phyloP scores from a whole-genome alignment of 2,797 vertebrate species.

The Pachyuromys duprasi region DNA sequence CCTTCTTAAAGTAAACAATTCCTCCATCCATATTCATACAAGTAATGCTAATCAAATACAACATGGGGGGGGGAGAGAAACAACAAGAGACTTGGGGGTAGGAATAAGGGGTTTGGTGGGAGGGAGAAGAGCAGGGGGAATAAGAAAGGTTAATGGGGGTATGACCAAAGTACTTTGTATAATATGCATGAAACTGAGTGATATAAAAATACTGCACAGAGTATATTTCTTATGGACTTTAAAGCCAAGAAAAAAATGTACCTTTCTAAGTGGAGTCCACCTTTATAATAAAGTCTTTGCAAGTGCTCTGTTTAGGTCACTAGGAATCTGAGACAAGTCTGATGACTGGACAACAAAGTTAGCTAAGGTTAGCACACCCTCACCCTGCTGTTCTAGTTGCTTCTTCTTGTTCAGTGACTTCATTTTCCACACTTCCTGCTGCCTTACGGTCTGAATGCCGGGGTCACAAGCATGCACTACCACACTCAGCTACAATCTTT shows the following conservation, averaged over 20 bases:
- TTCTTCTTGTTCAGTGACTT: not conserved
- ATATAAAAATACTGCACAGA: not conserved
- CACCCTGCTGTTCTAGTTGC: not conserved
- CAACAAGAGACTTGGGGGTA: not conserved
- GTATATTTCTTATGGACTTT: slow-evolving; percentile 2
- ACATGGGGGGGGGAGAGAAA: fast-evolving
- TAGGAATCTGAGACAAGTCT: not conserved
- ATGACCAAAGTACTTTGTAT: not conserved
- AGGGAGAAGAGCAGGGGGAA: not conserved
- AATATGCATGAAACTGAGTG: not conserved
- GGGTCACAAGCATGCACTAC: not conserved
- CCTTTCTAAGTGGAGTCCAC: not conserved
- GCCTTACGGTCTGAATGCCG: not conserved
- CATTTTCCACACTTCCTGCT: not conserved
- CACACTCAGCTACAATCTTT: not conserved
- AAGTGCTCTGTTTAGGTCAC: not conserved
- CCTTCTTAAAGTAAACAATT: not conserved
- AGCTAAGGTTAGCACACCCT: not conserved
- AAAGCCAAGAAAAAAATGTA: slow-evolving; percentile 7
- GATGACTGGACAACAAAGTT: not conserved
- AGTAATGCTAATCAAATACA: not conserved
- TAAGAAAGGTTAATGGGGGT: not conserved
- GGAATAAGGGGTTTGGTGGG: not conserved
- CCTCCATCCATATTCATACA: not conserved
- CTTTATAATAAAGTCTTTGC: not conserved